A percentile compares a stretch with the other conserved stretches of the same genome.
Evolutionary conservation across 1,140 invertebrate species (phyloP).

Genomic region (Sinonovacula constricta): DNA sequence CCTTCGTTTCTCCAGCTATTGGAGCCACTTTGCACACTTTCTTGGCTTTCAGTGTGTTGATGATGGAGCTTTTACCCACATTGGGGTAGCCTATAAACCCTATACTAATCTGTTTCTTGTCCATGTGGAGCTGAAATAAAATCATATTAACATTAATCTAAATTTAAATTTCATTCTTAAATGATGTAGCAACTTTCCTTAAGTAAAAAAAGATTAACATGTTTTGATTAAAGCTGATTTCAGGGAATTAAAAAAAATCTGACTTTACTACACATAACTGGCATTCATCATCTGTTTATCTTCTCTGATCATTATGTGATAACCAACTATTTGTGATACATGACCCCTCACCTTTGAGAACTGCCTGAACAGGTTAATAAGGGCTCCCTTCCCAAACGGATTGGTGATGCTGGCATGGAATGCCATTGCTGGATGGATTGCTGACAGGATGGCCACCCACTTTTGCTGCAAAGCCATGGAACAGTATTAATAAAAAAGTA

Average conservation of each 20-base stretch:
- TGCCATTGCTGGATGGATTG: slow-evolving; percentile 97
- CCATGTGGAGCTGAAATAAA: slow-evolving; percentile 89
- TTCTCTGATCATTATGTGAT: not conserved
- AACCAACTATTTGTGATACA: too few relatives aligned
- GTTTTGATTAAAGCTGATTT: too few relatives aligned
- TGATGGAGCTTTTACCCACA: slow-evolving; percentile 98
- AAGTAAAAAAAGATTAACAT: too few relatives aligned
- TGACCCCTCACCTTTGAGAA: slow-evolving; percentile 90
- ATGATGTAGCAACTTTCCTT: too few relatives aligned
- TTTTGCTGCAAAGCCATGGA: slow-evolving; percentile 77
- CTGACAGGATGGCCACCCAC: slow-evolving; percentile 95
- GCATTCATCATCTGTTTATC: too few relatives aligned
- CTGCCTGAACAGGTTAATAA: slow-evolving; percentile 97
- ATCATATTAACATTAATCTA: too few relatives aligned
- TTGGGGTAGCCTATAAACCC: slow-evolving; percentile 99
- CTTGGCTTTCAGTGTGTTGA: slow-evolving; percentile 91
- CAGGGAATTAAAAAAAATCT: too few relatives aligned
- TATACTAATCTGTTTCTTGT: slow-evolving; percentile 99
- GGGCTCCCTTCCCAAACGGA: slow-evolving; percentile 98
- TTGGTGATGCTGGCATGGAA: slow-evolving; percentile 99
- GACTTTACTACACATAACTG: too few relatives aligned
- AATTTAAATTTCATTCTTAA: too few relatives aligned
- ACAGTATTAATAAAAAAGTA: too few relatives aligned
- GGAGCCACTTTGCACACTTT: slow-evolving; percentile 96
- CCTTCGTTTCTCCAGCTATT: slow-evolving; percentile 99